phyloP scores from a whole-genome alignment of 2,113 vertebrate species.

The Semnornis frantzii region DNA sequence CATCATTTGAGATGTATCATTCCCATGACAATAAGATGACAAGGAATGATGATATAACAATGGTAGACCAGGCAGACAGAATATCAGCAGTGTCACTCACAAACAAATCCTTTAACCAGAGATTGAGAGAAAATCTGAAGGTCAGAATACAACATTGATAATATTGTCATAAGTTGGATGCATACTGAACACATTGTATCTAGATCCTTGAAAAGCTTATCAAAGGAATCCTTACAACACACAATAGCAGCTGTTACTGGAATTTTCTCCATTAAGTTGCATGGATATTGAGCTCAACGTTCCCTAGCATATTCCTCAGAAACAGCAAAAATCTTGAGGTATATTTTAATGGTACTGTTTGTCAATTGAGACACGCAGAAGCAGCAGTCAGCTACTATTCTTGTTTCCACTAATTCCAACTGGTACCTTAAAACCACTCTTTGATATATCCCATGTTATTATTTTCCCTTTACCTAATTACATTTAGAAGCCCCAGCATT shows the following conservation, averaged over 20 bases:
- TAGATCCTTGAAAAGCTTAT: neutral
- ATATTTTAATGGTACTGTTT: neutral
- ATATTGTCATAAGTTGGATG: neutral
- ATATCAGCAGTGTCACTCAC: neutral
- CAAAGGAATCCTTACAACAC: neutral
- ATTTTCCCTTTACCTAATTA: neutral
- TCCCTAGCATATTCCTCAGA: neutral
- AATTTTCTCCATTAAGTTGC: neutral
- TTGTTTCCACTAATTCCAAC: neutral
- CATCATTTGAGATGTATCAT: neutral
- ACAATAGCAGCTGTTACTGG: neutral
- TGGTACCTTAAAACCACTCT: neutral
- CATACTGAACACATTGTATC: neutral
- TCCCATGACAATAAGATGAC: neutral
- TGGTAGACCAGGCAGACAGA: neutral
- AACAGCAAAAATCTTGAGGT: neutral
- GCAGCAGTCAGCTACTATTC: neutral
- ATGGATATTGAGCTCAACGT: neutral
- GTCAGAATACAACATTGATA: slow-evolving; percentile 19
- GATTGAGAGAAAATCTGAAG: slow-evolving; percentile 35
- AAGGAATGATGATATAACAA: neutral
- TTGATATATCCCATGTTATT: neutral
- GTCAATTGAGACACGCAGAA: neutral
- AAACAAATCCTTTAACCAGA: slow-evolving; percentile 17
- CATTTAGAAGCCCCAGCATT: neutral